Conservation (phyloP, 2,113 vertebrate species). For the Castor canadensis region DNA sequence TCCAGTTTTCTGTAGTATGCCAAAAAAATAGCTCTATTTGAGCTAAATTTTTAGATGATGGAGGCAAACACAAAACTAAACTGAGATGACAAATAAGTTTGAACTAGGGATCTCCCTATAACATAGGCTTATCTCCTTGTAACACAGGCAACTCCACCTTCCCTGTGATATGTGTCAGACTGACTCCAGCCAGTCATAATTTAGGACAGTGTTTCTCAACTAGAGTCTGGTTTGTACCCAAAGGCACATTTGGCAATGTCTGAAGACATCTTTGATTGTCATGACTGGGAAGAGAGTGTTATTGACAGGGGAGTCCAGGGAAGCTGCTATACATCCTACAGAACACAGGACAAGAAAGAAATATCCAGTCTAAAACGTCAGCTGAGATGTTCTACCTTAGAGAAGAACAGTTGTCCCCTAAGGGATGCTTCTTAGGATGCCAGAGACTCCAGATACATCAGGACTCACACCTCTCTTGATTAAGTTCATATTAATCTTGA, state of each 20-base stretch:
- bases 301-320: neutral
- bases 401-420: neutral
- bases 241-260: neutral
- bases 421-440: neutral
- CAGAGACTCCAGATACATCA: neutral
- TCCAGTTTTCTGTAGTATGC: neutral
- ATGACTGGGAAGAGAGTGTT: neutral
- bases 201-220: neutral
- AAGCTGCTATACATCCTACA: neutral
- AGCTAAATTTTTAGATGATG: neutral
- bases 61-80: neutral
- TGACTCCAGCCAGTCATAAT: neutral
- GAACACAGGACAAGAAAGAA: neutral
- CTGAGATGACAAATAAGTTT: neutral
- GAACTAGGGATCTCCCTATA: neutral
- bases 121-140: fast-evolving
- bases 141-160: neutral
- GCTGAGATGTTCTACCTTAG: neutral
- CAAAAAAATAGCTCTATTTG: neutral
- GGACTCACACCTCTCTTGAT: neutral
- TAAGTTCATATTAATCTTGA: neutral
- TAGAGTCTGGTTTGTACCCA: neutral
- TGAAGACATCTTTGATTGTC: neutral
- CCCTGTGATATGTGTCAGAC: neutral
- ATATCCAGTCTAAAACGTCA: neutral